A percentile compares a stretch with the other conserved stretches of the same genome.
These are phyloP conservation scores for Drosophila borborema DNA, from an alignment of 2,888 invertebrate genomes.

Conservation along the genomic window DNA sequence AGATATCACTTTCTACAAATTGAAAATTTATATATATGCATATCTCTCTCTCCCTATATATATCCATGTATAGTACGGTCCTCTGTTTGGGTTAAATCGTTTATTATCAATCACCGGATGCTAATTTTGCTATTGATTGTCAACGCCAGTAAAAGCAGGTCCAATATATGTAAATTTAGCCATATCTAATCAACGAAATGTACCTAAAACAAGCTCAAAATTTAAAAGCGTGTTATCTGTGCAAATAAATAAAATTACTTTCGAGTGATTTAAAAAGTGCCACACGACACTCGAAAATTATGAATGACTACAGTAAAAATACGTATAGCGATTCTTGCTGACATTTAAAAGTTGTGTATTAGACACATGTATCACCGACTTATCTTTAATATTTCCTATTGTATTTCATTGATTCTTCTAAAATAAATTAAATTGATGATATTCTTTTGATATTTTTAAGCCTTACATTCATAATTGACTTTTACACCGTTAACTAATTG, in stretches of 20 bases:
- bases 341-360: constrained; percentile 1
- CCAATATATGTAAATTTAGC: constrained; percentile 19
- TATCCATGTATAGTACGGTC: no score
- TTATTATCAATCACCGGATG: constrained; percentile 1
- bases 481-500: no score
- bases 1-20: no score
- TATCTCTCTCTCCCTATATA: no score
- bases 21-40: no score
- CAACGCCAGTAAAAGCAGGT: neutral
- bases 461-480: no score
- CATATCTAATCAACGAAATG: constrained; percentile 24
- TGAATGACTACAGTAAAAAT: constrained; percentile 17
- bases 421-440: no score
- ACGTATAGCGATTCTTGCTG: neutral
- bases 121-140: neutral
- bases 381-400: constrained; percentile 3
- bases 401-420: neutral
- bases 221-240: constrained; percentile 19
- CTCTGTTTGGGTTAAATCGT: no score
- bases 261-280: constrained; percentile 13
- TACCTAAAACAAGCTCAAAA: neutral
- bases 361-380: neutral
- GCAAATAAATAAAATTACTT: constrained; percentile 27
- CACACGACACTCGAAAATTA: constrained; percentile 17
- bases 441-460: neutral